Evolutionary conservation across 2,113 vertebrate species (phyloP), one percentile per base, ranked within the genome.

Genomic region (Esox niger): DNA sequence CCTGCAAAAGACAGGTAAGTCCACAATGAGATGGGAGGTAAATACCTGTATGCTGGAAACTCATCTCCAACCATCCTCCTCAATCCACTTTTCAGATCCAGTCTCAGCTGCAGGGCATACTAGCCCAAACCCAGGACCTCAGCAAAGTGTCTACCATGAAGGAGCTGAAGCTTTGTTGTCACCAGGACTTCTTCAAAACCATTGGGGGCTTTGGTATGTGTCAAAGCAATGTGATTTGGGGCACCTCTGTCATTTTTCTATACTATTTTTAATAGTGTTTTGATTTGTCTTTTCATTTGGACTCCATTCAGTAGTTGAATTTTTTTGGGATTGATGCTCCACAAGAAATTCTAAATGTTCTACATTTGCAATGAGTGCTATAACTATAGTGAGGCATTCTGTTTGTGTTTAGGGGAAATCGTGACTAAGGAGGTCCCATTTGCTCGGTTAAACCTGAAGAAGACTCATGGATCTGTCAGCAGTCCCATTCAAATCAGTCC

Each of bases 1-100:
- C 90, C 3, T 93, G 87, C 26, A 92, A 88, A 77, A 92, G 87
- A 65, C 64, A 91, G 90, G 93, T 93, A 73, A 43, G 38, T 43
- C 38, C 13, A 43, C 11, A 15, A 10, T 43, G 17, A 15, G 38
- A 43, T 43, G 11, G 17, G 13, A 43, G 13, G 38, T 43, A 43
- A 43, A 10, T 43, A n/a, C n/a, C n/a, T n/a, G n/a, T n/a, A n/a
- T n/a, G n/a, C n/a, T n/a, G n/a, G n/a, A n/a, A n/a, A n/a, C n/a
- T 27, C 59, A 7, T 27, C n/a, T 66, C 29, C 31, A 27, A 13
- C 21, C 11, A 20, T 27, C 30, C 29, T 8, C 43, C 6, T 25
- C 54, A 35, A 8, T 17, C n/a, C 27, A 1, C 61, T n/a, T 47
- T 30, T 29, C n/a, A 65, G 75, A 59, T 77, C 46, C 65, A 79